Base-by-base conservation (phyloP, 2,888 invertebrate species). In the Dioctria linearis region DNA sequence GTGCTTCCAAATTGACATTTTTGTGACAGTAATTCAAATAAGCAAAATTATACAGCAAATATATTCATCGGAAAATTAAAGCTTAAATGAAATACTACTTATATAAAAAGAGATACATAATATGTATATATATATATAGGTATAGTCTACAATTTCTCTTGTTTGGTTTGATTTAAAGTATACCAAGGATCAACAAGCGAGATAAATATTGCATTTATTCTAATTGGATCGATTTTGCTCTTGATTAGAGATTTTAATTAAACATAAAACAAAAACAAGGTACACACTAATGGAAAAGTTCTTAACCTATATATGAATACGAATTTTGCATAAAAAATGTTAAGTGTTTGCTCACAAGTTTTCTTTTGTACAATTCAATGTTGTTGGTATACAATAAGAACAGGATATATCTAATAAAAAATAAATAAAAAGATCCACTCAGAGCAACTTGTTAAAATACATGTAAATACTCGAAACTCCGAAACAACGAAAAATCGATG, bases 161-260 rank as follows among this genome's bases (percentile, higher is more conserved):
- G 25, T 2, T 25, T 25, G 25, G 2, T 25, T 25, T 25, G 25
- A 25, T 25, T 25, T 25, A 25, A 25, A 25, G 0, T 25, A 25
- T 25, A 25, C 25, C 25, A 25, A 25, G 25, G 25, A 25, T 25
- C 25, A 25, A 25, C 25, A 25, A 46, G 46, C 46, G 8, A 46
- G 5, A 46, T 46, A 6, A 6, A 46, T 6, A 8, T 46, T 46
- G 46, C 46, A 46, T 46, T 46, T 46, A 46, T 5, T 25, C 51
- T 51, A 54, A 71, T 39, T 71, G 71, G 37, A 71, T 71, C 71
- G 71, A 71, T 71, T 71, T 71, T 71, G 71, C 71, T 51, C 71
- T 71, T 71, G 51, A 39, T 51, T 46, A 69, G 5, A 46, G 46
- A 46, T 8, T 25, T 25, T 25, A 25, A 25, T 25, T 25, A 25